Percentiles rank a stretch among this genome's conserved stretches.
phyloP scores from a whole-genome alignment of 2,888 invertebrate species.

The Protonemura montana region DNA sequence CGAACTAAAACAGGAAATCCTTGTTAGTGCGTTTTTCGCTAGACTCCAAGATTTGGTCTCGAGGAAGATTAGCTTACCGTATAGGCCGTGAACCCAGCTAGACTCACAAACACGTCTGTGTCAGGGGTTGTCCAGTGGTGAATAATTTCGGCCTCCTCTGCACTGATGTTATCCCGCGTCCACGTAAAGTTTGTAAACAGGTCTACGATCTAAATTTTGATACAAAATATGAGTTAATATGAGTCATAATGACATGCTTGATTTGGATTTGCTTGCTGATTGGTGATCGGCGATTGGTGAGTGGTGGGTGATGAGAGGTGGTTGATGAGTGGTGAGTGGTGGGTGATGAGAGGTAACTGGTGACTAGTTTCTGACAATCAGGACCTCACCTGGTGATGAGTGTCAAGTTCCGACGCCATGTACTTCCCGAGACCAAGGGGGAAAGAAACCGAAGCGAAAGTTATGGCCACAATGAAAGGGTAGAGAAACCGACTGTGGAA shows the following conservation, averaged over 20 bases:
- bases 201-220: conserved; percentile 67
- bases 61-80: conserved; percentile 70
- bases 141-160: conserved; percentile 84
- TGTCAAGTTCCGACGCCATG: conserved; percentile 80
- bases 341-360: too few species aligned
- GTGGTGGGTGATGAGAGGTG: too few species aligned
- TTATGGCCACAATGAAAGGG: conserved; percentile 87
- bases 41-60: not conserved
- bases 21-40: too few species aligned
- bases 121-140: conserved; percentile 86
- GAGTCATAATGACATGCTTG: too few species aligned
- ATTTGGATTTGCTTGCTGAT: too few species aligned
- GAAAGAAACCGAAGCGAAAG: conserved; percentile 87
- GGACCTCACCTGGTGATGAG: conserved; percentile 74
- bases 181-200: conserved; percentile 97
- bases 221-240: too few species aligned
- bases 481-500: conserved; percentile 89
- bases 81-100: conserved; percentile 82
- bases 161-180: conserved; percentile 80
- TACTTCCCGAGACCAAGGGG: conserved; percentile 93
- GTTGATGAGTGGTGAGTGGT: too few species aligned
- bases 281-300: too few species aligned
- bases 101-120: conserved; percentile 85
- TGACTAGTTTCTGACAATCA: too few species aligned
- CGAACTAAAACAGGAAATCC: conserved; percentile 68